These are phyloP conservation scores for Sebastes dallii DNA, from an alignment of 2,797 vertebrate genomes.

Conservation along the genomic window DNA sequence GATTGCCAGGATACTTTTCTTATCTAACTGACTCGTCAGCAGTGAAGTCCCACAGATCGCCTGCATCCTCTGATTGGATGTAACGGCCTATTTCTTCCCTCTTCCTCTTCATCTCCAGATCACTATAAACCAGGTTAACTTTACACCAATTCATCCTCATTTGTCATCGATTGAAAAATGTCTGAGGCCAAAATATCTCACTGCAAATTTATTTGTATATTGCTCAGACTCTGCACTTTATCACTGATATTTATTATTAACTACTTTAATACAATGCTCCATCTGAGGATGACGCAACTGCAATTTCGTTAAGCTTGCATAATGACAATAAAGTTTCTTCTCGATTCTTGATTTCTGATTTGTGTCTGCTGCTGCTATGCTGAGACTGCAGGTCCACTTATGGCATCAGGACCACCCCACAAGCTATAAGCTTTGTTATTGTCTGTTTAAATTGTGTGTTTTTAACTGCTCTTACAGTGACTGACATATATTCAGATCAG, in stretches of 20 bases:
- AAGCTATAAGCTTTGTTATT: slow-evolving; percentile 1
- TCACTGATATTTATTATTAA: not conserved
- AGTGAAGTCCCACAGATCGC: slow-evolving; percentile 20
- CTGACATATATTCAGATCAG: not conserved
- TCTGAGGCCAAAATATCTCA: not conserved
- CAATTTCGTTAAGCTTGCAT: not conserved
- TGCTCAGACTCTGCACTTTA: not conserved
- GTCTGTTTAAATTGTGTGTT: not conserved
- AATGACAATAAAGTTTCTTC: not conserved
- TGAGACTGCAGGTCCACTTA: not conserved
- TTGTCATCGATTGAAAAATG: not conserved
- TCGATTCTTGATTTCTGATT: not conserved
- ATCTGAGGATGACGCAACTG: not conserved
- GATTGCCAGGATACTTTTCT: slow-evolving; percentile 26
- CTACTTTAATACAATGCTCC: too few relatives aligned
- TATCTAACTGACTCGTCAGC: slow-evolving; percentile 40
- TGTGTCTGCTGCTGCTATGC: not conserved
- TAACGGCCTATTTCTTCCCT: slow-evolving; percentile 20
- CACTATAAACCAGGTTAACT: not conserved
- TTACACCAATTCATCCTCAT: slow-evolving; percentile 2
- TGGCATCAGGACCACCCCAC: not conserved
- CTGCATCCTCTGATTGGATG: slow-evolving; percentile 38
- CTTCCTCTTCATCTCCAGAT: not conserved
- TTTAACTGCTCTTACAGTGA: not conserved
- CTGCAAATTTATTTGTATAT: not conserved